Evolutionary conservation across 2,797 vertebrate species (phyloP).

Genomic region (Threskiornis aethiopicus): DNA sequence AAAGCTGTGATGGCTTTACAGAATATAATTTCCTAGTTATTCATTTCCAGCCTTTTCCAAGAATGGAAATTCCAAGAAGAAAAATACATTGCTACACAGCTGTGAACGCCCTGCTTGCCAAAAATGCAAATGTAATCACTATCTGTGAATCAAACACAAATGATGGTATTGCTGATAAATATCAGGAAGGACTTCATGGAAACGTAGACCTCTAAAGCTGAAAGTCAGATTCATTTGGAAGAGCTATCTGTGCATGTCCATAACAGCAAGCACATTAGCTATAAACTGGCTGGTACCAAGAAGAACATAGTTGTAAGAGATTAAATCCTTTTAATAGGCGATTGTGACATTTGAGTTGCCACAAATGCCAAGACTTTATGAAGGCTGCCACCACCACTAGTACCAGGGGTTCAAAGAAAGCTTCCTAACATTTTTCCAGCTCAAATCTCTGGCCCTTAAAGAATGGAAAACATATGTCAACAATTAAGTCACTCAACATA

Average conservation of each 20-base stretch:
- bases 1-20: slow-evolving; percentile 1
- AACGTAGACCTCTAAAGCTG: neutral
- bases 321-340: neutral
- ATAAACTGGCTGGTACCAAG: neutral
- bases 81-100: slow-evolving; percentile 20
- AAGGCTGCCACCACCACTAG: neutral
- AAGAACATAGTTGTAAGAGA: neutral
- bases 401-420: neutral
- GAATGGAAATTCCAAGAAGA: slow-evolving; percentile 51
- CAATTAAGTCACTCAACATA: neutral
- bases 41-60: slow-evolving; percentile 45
- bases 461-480: neutral
- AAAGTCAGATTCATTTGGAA: neutral
- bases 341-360: neutral
- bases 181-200: neutral
- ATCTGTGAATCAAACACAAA: slow-evolving; percentile 33
- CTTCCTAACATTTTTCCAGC: neutral
- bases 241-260: neutral
- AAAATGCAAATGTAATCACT: slow-evolving; percentile 41
- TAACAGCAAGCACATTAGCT: neutral
- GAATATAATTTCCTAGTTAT: slow-evolving; percentile 55
- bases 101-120: slow-evolving; percentile 30
- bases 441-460: neutral
- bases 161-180: neutral
- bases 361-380: neutral